Evolutionary conservation across 2,113 vertebrate genomes (phyloP), one percentile per base, ranked within the genome.

Genomic region (Myodes glareolus): DNA sequence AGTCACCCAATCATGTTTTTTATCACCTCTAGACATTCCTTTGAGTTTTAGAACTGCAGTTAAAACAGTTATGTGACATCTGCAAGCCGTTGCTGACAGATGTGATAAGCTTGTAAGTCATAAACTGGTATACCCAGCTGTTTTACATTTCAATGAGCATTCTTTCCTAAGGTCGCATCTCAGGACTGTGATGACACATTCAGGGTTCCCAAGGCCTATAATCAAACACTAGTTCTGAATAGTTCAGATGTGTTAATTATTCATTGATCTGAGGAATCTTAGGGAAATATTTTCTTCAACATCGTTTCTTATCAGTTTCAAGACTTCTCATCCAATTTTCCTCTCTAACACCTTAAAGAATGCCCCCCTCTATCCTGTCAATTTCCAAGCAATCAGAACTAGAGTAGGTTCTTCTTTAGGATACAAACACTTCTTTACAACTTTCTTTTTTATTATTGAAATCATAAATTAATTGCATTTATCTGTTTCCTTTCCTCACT

Each of bases 111-210:
- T 13, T 58, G 31, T 58, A 80, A 13, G 77, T 65, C 39, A 61
- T 72, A 14, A 9, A 55, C 7, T 93, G 61, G 61, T 92, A 50
- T 55, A 67, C 88, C 88, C 88, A 97, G 81, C 90, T 97, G 88
- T 93, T 88, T 94, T 75, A 89, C 77, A 92, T 97, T 94, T 97
- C 91, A 95, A 90, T 92, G 67, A 94, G 29, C 90, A 95, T 91
- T 90, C 84, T 92, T 97, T 95, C 17, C 80, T 95, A 94, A 92
- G 92, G 93, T 90, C 67, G 84, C n/a, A 45, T 78, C 42, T 90
- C 78, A 89, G 31, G 36, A 91, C 12, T 42, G 16, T 39, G 8
- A 58, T 65, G 67, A 70, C 47, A 90, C 73, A 94, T 42, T 61
- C 45, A 84, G 45, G 23, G 33, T 94, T 89, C 14, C 52, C 87